Evolutionary conservation across 1,140 invertebrate species (phyloP), one percentile per base, ranked within the genome.

Genomic region (Pteromalus puparum): DNA sequence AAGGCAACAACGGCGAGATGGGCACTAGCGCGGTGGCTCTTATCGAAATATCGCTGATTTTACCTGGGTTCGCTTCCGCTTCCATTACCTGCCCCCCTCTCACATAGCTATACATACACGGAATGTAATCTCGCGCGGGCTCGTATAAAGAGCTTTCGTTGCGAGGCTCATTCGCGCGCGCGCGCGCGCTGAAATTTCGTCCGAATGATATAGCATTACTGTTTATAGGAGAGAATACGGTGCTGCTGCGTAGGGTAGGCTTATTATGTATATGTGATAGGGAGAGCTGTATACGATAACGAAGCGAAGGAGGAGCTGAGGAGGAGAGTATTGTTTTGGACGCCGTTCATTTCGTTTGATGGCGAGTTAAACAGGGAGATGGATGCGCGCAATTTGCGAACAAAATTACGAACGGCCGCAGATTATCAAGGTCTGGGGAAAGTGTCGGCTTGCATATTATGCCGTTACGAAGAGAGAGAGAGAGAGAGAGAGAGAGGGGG

Each of bases 11-110:
- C 12, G n/a, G 61, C 48, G 28, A 65, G 70, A 61, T 53, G 72
- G 46, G 28, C 67, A 72, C 42, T 72, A 48, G 12, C 73, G 28
- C 18, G 48, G 38, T 48, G 30, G 42, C 61, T 72, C 67, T 83
- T 83, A 83, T 83, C 75, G 75, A 78, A 65, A 83, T 83, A 78
- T 83, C 75, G 82, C 75, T 83, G 82, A 78, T 77, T 83, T 83
- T 83, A 78, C 67, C 74, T 30, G 67, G 75, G 10, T 26, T 80
- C n/a, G n/a, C 78, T 73, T 53, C 68, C 26, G 70, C 46, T 21
- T 28, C 2, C 6, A 38, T 61, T 24, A 61, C 46, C n/a, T 26
- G 0, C 10, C 21, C 4, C 0, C 10, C 38, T 1, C 7, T 1
- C 7, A 1, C 10, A 10, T 12, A 12, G 34, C 28, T 38, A 15